These are phyloP conservation scores for Trichogramma evanescens DNA, from an alignment of 2,888 invertebrate species.

Conservation along the genomic window DNA sequence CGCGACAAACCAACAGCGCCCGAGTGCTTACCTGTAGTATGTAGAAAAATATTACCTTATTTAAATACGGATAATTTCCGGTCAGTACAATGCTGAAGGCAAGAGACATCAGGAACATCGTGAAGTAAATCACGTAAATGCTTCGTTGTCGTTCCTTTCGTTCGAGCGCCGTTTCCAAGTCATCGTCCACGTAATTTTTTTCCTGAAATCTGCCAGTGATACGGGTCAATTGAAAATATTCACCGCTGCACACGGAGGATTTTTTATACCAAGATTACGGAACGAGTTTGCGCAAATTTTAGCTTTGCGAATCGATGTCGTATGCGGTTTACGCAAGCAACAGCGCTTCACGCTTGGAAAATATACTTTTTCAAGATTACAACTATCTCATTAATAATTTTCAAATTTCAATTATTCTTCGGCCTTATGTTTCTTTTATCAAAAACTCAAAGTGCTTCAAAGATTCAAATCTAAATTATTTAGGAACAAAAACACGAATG, in stretches of 20 bases:
- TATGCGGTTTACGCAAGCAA: too few species aligned
- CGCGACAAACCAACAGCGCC: conserved; percentile 5
- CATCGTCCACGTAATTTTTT: conserved; percentile 35
- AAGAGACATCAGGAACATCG: conserved; percentile 82
- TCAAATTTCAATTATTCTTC: not conserved
- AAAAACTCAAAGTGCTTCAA: not conserved
- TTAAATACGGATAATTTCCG: conserved; percentile 82
- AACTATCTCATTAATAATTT: not conserved
- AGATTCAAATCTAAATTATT: too few species aligned
- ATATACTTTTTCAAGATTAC: not conserved
- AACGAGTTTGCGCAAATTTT: not conserved
- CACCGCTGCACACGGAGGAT: not conserved
- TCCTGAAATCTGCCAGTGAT: too few species aligned
- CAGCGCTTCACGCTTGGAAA: too few species aligned
- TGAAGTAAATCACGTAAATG: conserved; percentile 76
- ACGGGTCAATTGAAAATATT: too few species aligned
- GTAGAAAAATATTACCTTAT: conserved; percentile 57
- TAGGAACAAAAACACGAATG: too few species aligned
- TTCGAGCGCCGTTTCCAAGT: conserved; percentile 62
- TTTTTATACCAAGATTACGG: not conserved
- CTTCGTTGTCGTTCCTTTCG: conserved; percentile 69
- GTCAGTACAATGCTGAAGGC: conserved; percentile 83
- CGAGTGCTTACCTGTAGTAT: not conserved
- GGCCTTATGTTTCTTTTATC: not conserved
- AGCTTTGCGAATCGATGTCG: too few species aligned